Evolutionary conservation across 2,888 invertebrate species (phyloP), one percentile per base, ranked within the genome.

Genomic region (Julus scandinavius): DNA sequence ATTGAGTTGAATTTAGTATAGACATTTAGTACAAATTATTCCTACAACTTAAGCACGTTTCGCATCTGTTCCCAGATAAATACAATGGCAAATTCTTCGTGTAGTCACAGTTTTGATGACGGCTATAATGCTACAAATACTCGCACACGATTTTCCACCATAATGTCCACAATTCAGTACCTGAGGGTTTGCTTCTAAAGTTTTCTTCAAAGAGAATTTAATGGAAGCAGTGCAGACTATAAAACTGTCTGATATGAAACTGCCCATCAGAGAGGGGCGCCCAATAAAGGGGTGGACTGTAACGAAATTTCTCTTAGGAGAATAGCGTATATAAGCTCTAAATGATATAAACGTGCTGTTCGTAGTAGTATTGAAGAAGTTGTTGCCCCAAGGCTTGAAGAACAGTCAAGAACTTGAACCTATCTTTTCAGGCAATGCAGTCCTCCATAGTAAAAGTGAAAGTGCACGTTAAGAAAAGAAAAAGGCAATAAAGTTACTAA

Each of bases 391-490:
- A 80, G 80, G 80, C 80, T 38, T 38, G 38, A 1, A 15, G 80
- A 80, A 80, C 80, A 80, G 80, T 80, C 38, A 80, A 80, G 80
- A 80, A 80, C 80, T 29, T 38, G 80, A 80, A 80, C 80, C 80
- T 80, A 80, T 80, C 80, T 80, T 80, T 38, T 80, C 38, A 80
- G 80, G 80, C 63, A 63, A 63, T 63, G n/a, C 63, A n/a, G 63
- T 63, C 63, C 80, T 80, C 80, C 29, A 29, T 13, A 38, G 80
- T 80, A 38, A 80, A 80, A 80, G 80, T 38, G 80, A 80, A 80
- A 80, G 80, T 80, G 80, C 80, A 80, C 80, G 80, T 80, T 80
- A 80, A 80, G 80, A 80, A 80, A 80, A 80, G 80, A n/a, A 80
- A 80, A 80, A 38, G 80, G 80, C 80, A 80, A 80, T 80, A 80